Evolutionary conservation across 2,888 invertebrate species (phyloP), one percentile per base, ranked within the genome.

Genomic region (Tineola bisselliella): DNA sequence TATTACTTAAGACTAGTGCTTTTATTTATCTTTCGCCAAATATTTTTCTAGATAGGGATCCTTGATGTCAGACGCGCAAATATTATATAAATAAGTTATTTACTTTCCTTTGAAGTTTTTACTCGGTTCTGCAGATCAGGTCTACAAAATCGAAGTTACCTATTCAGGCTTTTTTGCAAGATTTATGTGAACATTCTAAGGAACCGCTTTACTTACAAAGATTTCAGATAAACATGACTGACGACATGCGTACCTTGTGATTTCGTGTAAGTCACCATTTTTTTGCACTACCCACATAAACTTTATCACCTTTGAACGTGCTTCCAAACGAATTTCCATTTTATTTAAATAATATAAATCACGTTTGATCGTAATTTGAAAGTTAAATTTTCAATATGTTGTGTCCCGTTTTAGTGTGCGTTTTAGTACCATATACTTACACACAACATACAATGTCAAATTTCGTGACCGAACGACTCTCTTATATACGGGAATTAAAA

Each of bases 201-300:
- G 56, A 25, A 56, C 56, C 25, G 56, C 56, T 56, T 56, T 19
- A 19, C 56, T 56, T 8, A 56, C 56, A 25, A 56, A 56, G 56
- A 56, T 56, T 25, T 56, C 6, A 56, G 56, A 56, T 56, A 56
- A 56, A 30, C 30, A 13, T 56, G 56, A 56, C 19, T 56, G 56
- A 30, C 56, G 56, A 56, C 30, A 18, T 38, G 38, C 38, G 38
- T 38, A 38, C 10, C 38, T 38, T 10, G 38, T 38, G 38, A 38
- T 6, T 38, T 38, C 38, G 38, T 38, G 38, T 38, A 38, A 38
- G 38, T 38, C 38, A 38, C 38, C 38, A n/a, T 48, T 48, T 48
- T n/a, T 48, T 48, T 48, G 48, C 48, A 17, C 15, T 17, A 13
- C 48, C 48, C 17, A 48, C 48, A 15, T 48, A n/a, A 17, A 8